Evolutionary conservation across 2,113 vertebrate species (phyloP), one percentile per base, ranked within the genome.

Genomic region (Ameiurus melas): DNA sequence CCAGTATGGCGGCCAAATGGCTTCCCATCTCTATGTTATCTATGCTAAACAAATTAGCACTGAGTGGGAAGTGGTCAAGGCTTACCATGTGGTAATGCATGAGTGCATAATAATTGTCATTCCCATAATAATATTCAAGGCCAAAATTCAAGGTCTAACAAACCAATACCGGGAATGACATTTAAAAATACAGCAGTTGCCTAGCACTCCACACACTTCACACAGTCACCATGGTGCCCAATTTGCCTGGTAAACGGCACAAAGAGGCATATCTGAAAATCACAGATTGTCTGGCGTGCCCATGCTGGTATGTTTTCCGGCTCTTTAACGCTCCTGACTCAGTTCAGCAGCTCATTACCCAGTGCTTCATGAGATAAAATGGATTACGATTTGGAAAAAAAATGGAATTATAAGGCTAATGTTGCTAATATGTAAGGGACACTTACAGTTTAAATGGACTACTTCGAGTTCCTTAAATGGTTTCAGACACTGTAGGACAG

Each of bases 181-280:
- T 86, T 86, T 79, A 30, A 86, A 73, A 77, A 86, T 62, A 36
- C 57, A 86, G 33, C 85, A 64, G 57, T 64, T 86, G 70, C 71
- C 73, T 60, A 77, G 70, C 71, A n/a, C 33, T 78, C 71, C 30
- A 70, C 66, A 51, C 64, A 62, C 8, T 73, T 77, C 57, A 86
- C 47, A 60, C 33, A 77, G 85, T 75, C 85, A 30, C 55, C 71
- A 62, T 78, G 55, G 73, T 30, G 57, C 60, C 73, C 70, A 62
- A 36, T 85, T 85, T 71, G 66, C 33, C 43, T 85, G 66, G n/a
- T 55, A 85, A 85, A 71, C n/a, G 51, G 84, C 66, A 85, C 84
- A 71, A 71, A 36, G 53, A 39, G 68, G 53, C 30, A 58, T 73
- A 22, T 71, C 66, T 71, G 68, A 57, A 85, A 57, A 73, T 57